Evolutionary conservation across 2,888 invertebrate species (phyloP).

Genomic region (Enoplolaimus lenunculus): DNA sequence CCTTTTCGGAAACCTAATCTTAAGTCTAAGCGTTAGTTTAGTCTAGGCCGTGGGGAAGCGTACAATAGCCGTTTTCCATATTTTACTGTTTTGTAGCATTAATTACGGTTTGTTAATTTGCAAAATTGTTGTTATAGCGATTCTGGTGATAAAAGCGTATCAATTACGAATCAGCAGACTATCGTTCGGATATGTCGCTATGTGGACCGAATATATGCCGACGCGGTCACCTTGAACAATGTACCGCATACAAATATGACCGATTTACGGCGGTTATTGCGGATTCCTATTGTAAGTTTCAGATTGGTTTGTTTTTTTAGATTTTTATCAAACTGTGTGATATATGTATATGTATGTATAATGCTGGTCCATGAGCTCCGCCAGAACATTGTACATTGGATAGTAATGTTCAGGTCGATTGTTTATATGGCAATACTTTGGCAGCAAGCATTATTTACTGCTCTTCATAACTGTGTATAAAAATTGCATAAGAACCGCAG

Average conservation of each 20-base stretch:
- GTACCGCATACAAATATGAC: neutral
- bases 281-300: conserved; percentile 7
- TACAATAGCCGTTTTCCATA: too few species aligned
- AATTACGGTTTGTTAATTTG: neutral
- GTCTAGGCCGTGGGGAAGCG: too few species aligned
- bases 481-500: too few species aligned
- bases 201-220: conserved; percentile 14
- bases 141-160: neutral
- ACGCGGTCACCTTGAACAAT: conserved; percentile 10
- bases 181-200: conserved; percentile 9
- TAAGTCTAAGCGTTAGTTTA: too few species aligned
- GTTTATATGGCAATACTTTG: too few species aligned
- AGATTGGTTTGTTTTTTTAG: neutral
- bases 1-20: too few species aligned
- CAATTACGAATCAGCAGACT: conserved; percentile 5
- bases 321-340: neutral
- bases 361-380: too few species aligned
- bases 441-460: too few species aligned
- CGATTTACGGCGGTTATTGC: conserved; percentile 12
- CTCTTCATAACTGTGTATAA: too few species aligned
- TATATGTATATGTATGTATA: too few species aligned
- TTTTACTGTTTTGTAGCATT: neutral
- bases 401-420: too few species aligned
- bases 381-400: too few species aligned
- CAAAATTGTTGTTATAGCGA: neutral